Evolutionary conservation across 2,888 invertebrate species (phyloP).

Genomic region (Gymnocheta viridis): DNA sequence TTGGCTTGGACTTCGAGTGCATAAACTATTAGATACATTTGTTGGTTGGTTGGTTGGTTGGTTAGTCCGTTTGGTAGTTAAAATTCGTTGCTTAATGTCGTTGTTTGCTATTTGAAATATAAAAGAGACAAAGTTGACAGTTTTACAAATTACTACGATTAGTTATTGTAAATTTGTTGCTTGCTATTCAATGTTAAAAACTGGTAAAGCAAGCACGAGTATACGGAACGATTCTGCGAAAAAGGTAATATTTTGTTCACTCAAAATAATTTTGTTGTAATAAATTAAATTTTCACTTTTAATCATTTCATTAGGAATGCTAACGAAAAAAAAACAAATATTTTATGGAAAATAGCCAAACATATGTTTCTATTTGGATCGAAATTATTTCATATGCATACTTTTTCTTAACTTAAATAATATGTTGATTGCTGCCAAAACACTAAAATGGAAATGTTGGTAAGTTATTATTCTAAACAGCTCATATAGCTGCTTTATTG

Average conservation of each 20-base stretch:
- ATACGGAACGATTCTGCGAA: not conserved
- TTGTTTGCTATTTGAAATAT: constrained; percentile 33
- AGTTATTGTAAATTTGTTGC: constrained; percentile 71
- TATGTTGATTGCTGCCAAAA: no score
- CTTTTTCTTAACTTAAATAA: no score
- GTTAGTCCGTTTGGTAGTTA: not conserved
- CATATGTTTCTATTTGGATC: not conserved
- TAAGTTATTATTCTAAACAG: no score
- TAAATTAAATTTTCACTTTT: not conserved
- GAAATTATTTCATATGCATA: not conserved
- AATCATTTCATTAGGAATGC: not conserved
- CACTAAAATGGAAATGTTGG: no score
- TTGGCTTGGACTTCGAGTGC: constrained; percentile 2
- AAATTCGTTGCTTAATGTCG: constrained; percentile 1
- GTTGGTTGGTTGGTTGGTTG: not conserved
- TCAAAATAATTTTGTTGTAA: not conserved
- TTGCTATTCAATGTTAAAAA: constrained; percentile 45
- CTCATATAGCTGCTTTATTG: no score
- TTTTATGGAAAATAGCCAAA: not conserved
- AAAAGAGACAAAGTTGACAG: constrained; percentile 72
- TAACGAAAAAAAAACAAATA: not conserved
- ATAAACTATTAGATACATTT: not conserved
- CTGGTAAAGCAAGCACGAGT: not conserved
- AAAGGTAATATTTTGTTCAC: not conserved
- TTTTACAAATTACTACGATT: constrained; percentile 74